Evolutionary conservation across 2,797 vertebrate species (phyloP).

Genomic region (Falco novaeseelandiae): DNA sequence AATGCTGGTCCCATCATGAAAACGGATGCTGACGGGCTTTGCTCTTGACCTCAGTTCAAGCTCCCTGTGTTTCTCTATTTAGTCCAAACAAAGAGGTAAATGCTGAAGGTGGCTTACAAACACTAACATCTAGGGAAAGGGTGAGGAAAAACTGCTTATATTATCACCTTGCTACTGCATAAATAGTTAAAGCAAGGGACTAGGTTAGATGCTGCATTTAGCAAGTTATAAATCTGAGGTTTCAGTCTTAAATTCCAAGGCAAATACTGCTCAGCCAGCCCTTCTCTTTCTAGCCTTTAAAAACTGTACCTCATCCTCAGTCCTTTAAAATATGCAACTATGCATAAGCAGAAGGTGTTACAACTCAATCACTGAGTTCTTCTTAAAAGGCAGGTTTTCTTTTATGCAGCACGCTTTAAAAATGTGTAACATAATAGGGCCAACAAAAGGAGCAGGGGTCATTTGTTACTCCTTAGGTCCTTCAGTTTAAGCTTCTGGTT

Average conservation of each 20-base stretch:
- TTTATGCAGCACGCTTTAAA: background rate
- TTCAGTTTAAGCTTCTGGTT: background rate
- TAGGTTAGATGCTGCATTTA: background rate
- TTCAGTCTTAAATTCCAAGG: constrained; percentile 15
- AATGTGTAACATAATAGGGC: rapidly evolving
- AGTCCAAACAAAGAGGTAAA: constrained; percentile 20
- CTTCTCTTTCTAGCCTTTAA: background rate
- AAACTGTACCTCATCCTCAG: background rate
- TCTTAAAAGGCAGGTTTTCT: background rate
- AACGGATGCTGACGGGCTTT: background rate
- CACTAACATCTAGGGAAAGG: background rate
- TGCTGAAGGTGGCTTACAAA: background rate
- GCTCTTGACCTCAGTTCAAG: constrained; percentile 44
- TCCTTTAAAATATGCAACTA: background rate
- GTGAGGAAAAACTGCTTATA: background rate
- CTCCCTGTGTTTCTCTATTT: background rate
- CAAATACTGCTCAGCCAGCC: background rate
- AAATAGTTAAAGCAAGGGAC: constrained; percentile 8
- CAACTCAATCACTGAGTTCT: background rate
- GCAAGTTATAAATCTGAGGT: background rate
- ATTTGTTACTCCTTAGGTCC: background rate
- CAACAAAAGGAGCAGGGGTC: background rate
- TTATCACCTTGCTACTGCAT: background rate
- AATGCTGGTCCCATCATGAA: background rate
- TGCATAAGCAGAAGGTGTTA: background rate